A percentile compares a stretch with the other conserved stretches of the same genome.
Conservation (phyloP, 2,113 vertebrate species). For the Takifugu bimaculatus region DNA sequence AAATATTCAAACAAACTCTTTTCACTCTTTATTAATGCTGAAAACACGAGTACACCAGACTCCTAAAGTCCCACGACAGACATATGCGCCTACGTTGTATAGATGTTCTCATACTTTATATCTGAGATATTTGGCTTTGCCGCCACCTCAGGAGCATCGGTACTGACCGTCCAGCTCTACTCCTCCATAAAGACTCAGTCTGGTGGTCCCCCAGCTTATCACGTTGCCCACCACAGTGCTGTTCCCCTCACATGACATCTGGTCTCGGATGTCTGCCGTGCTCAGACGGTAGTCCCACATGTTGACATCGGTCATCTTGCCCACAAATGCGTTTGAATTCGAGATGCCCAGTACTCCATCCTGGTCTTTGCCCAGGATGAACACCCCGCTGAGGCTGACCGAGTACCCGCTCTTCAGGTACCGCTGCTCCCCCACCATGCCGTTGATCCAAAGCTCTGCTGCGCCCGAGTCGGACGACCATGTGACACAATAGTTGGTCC, state of each 20-base stretch:
- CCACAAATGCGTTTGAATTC: conserved; percentile 69
- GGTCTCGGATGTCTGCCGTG: conserved; percentile 62
- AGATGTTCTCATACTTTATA: background rate
- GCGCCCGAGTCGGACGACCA: conserved; percentile 75
- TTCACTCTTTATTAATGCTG: conserved; percentile 50
- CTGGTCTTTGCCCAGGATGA: conserved; percentile 79
- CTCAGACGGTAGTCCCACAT: conserved; percentile 78
- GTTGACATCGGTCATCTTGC: conserved; percentile 74
- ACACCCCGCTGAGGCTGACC: conserved; percentile 55
- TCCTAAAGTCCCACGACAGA: too few species aligned
- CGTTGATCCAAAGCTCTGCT: conserved; percentile 72
- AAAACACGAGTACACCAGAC: conserved; percentile 19
- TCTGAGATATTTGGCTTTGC: background rate
- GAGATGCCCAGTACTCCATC: conserved; percentile 74
- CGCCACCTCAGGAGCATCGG: conserved; percentile 69
- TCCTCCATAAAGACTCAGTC: conserved; percentile 74
- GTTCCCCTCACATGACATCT: conserved; percentile 66
- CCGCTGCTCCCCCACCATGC: conserved; percentile 60
- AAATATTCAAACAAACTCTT: conserved; percentile 16
- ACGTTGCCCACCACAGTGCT: conserved; percentile 66
- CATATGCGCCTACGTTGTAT: background rate
- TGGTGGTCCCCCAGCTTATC: conserved; percentile 77
- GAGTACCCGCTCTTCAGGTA: conserved; percentile 65
- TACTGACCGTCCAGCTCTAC: conserved; percentile 75
- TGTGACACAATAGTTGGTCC: conserved; percentile 78